These are phyloP conservation scores for Diloba caeruleocephala DNA, from an alignment of 2,888 invertebrate species.

Conservation along the genomic window DNA sequence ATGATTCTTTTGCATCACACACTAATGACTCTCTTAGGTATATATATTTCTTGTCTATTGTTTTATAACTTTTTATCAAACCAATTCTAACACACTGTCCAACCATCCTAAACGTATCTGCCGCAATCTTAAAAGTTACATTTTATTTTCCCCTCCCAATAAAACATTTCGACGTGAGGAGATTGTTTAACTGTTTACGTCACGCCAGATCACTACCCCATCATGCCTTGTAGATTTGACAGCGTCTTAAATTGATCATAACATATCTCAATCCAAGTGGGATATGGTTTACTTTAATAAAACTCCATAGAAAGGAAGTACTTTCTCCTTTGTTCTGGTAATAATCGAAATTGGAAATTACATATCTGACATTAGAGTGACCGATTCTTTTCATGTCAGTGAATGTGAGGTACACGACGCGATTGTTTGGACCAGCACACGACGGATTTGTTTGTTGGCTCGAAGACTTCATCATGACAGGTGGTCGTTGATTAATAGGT, in stretches of 20 bases:
- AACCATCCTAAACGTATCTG: conserved; percentile 4
- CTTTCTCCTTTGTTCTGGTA: conserved; percentile 60
- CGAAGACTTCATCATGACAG: conserved; percentile 31
- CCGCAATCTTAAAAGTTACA: conserved; percentile 7
- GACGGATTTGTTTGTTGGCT: conserved; percentile 8
- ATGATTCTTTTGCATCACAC: too few species aligned
- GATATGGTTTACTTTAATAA: conserved; percentile 48
- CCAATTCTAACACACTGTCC: too few species aligned
- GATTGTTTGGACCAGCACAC: conserved; percentile 26
- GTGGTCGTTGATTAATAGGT: conserved; percentile 16
- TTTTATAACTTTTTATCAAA: too few species aligned
- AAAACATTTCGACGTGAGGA: conserved; percentile 14
- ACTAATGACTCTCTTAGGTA: too few species aligned
- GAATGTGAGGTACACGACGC: conserved; percentile 8
- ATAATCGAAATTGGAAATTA: conserved; percentile 53
- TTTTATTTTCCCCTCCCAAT: conserved; percentile 6
- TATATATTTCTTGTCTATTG: too few species aligned
- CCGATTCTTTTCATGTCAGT: conserved; percentile 29
- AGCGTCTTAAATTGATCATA: conserved; percentile 33
- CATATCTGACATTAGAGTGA: conserved; percentile 39
- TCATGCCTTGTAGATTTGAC: conserved; percentile 8
- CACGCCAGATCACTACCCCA: conserved; percentile 25
- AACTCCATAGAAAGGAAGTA: conserved; percentile 52
- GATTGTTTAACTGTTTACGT: conserved; percentile 20
- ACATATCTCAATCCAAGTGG: conserved; percentile 30